Evolutionary conservation across 2,113 vertebrate genomes (phyloP), one percentile per base, ranked within the genome.

Genomic region (Clarias gariepinus): DNA sequence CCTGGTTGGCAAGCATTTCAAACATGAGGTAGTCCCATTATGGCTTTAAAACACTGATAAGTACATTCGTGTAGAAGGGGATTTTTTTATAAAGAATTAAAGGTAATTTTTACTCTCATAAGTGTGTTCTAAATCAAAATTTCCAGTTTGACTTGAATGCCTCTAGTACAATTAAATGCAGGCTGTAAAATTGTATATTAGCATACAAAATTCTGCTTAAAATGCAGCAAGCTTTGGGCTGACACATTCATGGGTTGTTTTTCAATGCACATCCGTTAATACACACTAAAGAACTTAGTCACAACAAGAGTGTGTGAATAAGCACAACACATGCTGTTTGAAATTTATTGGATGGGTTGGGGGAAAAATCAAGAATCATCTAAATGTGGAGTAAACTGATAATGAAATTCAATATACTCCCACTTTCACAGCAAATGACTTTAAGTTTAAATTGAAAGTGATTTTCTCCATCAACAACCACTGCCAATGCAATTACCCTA

Each of bases 181-280:
- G 80, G 66, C 53, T 86, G 84, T 84, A 81, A 86, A 86, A 69
- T 64, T 47, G 36, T 18, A 33, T 21, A 78, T 88, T 84, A 88
- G 82, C 64, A 84, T 81, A 68, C 77, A 83, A 64, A 21, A 57
- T 77, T 58, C 63, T 36, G 41, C 61, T 71, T 28, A 85, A 30
- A 87, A 85, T 47, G 74, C 47, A 89, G 81, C 81, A 64, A 52
- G 33, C n/a, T 64, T 68, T 73, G 11, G 63, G 68, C 30, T 74
- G 61, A 79, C 23, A 61, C 71, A 63, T n/a, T 55, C 73, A 80
- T n/a, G n/a, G 68, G 47, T 87, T 81, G 52, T 36, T 85, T 80
- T 53, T 58, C 36, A 57, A 47, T 57, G 41, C 33, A 55, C 64
- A 85, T 60, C 60, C 86, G 23, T 58, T 55, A 80, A 79, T 84